Base-by-base conservation (phyloP, 2,888 invertebrate genomes). In the Hirtodrosophila confusa region DNA sequence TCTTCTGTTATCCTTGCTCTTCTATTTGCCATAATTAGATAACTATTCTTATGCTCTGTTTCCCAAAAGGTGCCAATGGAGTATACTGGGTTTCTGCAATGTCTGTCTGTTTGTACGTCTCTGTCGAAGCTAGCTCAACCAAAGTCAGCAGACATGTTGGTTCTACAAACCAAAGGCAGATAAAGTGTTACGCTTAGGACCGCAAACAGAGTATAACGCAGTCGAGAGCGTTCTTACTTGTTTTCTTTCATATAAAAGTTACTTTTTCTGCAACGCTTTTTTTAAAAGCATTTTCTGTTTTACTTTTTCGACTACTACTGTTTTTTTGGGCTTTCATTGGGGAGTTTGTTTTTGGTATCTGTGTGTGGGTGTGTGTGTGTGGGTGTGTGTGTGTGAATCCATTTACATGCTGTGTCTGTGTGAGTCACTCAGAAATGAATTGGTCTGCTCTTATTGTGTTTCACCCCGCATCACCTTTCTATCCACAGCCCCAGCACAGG, bases 351-450 rank as follows among this genome's bases (percentile, higher is more conserved):
- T 56, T 54, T 43, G 35, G 8, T 54, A 17, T 37, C n/a, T 58
- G 9, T 33, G n/a, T 50, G 40, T 35, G 12, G 41, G 24, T 11
- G 12, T 54, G 11, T 24, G 44, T 17, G 11, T 27, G n/a, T n/a
- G n/a, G n/a, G 33, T 36, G 12, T 58, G 43, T 61, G 49, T 43
- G 49, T 58, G 39, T 36, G 39, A 48, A 45, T 50, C 39, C 51
- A 51, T 55, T 62, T 73, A 36, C 60, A 55, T 63, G 37, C 41
- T 11, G 53, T 35, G 39, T 45, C 23, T 63, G 68, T 69, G 63
- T 67, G 80, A 61, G 55, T 50, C 61, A 67, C 66, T 69, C 57
- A 33, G 72, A 62, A 85, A 78, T 80, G 64, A 80, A 80, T 85
- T 80, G 80, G 79, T 58, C 77, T 58, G 55, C 65, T 50, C 74